Evolutionary conservation across 2,888 invertebrate species (phyloP).

Genomic region (Heteromurus nitidus): DNA sequence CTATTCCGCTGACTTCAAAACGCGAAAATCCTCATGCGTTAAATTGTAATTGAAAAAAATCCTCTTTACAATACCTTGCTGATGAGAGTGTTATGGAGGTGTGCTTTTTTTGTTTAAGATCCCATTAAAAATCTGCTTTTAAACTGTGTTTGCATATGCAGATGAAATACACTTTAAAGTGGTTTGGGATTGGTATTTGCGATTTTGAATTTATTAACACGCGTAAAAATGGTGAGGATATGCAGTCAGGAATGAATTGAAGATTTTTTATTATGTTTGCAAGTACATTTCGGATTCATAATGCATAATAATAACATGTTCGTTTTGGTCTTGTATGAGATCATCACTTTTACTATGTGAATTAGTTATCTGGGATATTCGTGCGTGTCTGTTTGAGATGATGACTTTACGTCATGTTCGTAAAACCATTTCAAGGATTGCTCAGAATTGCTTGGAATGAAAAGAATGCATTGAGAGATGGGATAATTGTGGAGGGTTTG

Average conservation of each 20-base stretch:
- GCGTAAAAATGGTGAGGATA: constrained; percentile 12
- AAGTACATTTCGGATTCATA: no score
- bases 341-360: constrained; percentile 8
- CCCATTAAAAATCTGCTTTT: neutral
- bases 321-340: constrained; percentile 7
- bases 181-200: constrained; percentile 11
- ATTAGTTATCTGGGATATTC: neutral
- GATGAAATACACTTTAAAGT: constrained; percentile 9
- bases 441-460: neutral
- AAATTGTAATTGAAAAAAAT: neutral
- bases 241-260: no score
- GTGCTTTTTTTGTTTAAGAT: constrained; percentile 16
- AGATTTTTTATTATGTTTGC: no score
- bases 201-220: constrained; percentile 46
- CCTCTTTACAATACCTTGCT: no score
- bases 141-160: constrained; percentile 4
- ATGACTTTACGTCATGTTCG: no score
- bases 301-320: neutral
- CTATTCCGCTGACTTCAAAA: no score
- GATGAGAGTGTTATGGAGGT: no score
- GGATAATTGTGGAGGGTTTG: neutral
- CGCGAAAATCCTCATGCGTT: neutral
- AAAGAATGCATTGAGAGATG: no score
- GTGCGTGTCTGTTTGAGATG: neutral
- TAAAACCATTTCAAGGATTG: constrained; percentile 27